Evolutionary conservation across 2,113 vertebrate species (phyloP), one percentile per base, ranked within the genome.

Genomic region (Calidris pygmaea): DNA sequence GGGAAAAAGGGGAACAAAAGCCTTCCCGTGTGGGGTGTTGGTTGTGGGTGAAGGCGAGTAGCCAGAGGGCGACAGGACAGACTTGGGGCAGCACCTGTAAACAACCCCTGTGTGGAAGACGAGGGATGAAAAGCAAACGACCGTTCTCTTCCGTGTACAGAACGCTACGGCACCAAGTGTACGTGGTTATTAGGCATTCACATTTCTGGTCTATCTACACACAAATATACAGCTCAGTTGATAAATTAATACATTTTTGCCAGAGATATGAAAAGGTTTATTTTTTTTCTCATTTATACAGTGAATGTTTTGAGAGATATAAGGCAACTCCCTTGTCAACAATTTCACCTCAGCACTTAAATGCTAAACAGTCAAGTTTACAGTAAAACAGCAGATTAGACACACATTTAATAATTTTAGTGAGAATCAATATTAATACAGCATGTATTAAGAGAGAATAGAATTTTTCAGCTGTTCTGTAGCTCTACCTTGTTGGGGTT

Each of bases 351-450:
- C 87, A 96, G 96, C 93, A 95, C 82, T 95, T 93, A 68, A 97
- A 95, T 89, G 92, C 91, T 86, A 67, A 97, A 94, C 89, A 97
- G 95, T 97, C 97, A 92, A 92, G 95, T 95, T 95, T 91, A 97
- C 86, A 91, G 87, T 95, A 96, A 94, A 96, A 98, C 97, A 97
- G 97, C 95, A 97, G 92, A 88, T 97, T 93, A 95, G 95, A 97
- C 81, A 5, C 82, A 96, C 87, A 92, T 93, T 84, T 89, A 84
- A 78, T 96, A 92, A 72, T 92, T 83, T 58, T 45, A 91, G 85
- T 89, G 95, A 96, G 82, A 96, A 81, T 74, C 85, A 87, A 73
- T 77, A 96, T 84, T 95, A 93, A 95, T 92, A 92, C 91, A 97
- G 96, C 58, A 9, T 93, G 70, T 93, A 85, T 95, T 48, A 48